phyloP scores from a whole-genome alignment of 2,113 vertebrate species.

The Gallinago paraguaiae region DNA sequence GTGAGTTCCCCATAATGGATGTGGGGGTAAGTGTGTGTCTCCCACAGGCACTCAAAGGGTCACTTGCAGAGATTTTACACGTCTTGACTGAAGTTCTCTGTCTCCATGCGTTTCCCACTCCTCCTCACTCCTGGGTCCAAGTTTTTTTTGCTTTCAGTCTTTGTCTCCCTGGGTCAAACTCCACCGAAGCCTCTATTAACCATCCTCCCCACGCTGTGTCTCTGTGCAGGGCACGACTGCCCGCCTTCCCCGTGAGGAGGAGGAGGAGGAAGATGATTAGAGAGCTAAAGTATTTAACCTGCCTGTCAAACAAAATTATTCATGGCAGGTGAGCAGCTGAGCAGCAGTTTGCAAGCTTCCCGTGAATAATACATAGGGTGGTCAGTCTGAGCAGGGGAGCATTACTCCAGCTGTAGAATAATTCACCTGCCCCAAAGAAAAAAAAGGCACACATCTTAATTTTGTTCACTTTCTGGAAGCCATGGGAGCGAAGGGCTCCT shows the following conservation, averaged over 20 bases:
- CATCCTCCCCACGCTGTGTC: accelerated
- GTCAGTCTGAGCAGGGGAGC: background rate
- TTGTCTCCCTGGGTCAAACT: background rate
- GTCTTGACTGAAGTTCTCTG: background rate
- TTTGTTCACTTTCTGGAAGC: background rate
- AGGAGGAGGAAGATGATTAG: background rate
- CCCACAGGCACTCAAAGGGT: background rate
- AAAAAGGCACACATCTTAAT: background rate
- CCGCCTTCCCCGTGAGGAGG: background rate
- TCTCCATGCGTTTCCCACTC: background rate
- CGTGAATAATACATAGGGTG: background rate
- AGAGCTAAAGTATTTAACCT: constrained; percentile 8
- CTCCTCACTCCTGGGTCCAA: background rate
- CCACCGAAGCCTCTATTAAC: background rate
- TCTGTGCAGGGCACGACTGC: background rate
- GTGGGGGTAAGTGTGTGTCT: accelerated
- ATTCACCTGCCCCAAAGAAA: background rate
- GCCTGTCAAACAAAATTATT: constrained; percentile 26
- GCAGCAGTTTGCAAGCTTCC: background rate
- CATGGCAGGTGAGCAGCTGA: background rate
- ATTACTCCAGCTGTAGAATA: background rate
- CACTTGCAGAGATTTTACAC: background rate
- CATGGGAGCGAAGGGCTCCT: background rate
- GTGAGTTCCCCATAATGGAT: background rate
- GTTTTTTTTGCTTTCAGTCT: background rate